Conservation (phyloP, 2,797 vertebrate species). For the Eulemur coronatus region DNA sequence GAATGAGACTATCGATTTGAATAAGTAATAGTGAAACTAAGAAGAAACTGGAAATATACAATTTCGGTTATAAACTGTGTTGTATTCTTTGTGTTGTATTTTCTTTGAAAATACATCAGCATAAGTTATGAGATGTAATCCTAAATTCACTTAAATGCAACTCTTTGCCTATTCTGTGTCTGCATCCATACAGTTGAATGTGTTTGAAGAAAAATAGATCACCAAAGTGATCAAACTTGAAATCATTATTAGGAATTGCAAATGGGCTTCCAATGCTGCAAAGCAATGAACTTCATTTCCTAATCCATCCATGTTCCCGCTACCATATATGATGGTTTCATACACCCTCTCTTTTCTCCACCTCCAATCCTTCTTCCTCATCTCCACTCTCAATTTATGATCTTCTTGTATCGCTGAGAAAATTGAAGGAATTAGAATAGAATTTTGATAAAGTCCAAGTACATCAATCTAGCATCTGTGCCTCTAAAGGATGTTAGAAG, state of each 20-base stretch:
- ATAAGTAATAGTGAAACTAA: not conserved
- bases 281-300: not conserved
- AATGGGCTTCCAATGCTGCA: not conserved
- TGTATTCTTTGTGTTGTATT: not conserved
- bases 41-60: not conserved
- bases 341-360: not conserved
- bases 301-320: too few species aligned
- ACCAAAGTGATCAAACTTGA: not conserved
- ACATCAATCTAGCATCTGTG: not conserved
- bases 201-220: not conserved
- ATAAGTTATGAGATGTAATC: not conserved
- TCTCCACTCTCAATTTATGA: not conserved
- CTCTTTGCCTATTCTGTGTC: not conserved
- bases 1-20: not conserved
- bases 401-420: not conserved
- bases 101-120: not conserved
- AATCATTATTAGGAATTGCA: not conserved
- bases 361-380: not conserved
- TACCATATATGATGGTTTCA: not conserved
- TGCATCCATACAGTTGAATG: not conserved
- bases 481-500: not conserved
- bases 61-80: not conserved
- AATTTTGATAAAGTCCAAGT: not conserved
- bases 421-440: not conserved
- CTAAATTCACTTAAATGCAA: not conserved